These are phyloP conservation scores for Benitochromis conjunctus DNA, from an alignment of 2,113 vertebrate species.

Conservation along the genomic window DNA sequence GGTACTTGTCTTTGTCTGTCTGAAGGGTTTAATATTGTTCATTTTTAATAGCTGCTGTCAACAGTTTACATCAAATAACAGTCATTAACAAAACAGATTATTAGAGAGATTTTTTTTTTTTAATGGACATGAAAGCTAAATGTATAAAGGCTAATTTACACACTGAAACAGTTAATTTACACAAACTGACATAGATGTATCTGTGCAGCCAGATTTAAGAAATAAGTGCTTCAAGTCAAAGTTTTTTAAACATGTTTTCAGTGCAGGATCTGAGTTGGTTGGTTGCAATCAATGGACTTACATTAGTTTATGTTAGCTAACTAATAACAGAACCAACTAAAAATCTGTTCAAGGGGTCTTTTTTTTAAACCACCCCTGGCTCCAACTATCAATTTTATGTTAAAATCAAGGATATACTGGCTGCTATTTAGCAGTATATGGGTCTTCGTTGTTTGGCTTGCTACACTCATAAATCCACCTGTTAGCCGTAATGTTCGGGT, in stretches of 20 bases:
- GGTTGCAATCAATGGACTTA: neutral
- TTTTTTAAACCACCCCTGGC: too few species aligned
- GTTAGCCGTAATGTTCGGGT: too few species aligned
- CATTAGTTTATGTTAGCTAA: neutral
- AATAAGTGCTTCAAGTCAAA: neutral
- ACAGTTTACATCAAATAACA: neutral
- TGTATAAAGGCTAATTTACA: neutral
- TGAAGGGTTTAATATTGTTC: neutral
- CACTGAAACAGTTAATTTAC: neutral
- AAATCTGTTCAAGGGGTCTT: neutral
- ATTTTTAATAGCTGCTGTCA: neutral
- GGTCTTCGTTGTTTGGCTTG: too few species aligned
- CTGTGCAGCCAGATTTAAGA: neutral
- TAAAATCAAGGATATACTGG: too few species aligned
- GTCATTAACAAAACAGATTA: neutral
- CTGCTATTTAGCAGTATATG: too few species aligned
- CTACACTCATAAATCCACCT: too few species aligned
- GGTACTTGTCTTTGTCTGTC: neutral
- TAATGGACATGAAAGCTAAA: neutral
- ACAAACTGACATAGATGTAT: neutral
- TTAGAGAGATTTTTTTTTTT: neutral
- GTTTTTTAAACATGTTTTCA: neutral
- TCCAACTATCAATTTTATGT: too few species aligned
- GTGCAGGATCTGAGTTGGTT: neutral
- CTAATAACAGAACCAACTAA: neutral